A percentile compares a stretch with the other conserved stretches of the same genome.
phyloP scores from a whole-genome alignment of 2,888 invertebrate species.

The Choreutis nemorana region DNA sequence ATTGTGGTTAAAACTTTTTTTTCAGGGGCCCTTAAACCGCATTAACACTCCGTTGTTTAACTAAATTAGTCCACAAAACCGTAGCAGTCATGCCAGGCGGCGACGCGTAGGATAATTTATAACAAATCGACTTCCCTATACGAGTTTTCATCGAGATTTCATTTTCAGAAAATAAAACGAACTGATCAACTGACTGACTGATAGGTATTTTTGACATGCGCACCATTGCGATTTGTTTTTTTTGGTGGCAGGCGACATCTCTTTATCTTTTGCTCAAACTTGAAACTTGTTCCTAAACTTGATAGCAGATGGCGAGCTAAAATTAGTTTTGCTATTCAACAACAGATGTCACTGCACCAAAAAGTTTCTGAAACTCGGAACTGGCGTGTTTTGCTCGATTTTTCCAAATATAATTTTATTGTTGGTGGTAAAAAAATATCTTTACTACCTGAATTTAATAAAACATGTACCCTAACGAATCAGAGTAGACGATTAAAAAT shows the following conservation, averaged over 20 bases:
- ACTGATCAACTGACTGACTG: conserved; percentile 50
- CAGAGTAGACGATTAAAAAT: no score
- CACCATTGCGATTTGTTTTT: conserved; percentile 32
- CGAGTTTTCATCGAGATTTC: no score
- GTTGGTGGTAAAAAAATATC: no score
- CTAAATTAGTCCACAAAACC: conserved; percentile 28
- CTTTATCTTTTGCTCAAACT: no score
- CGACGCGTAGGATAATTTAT: conserved; percentile 34
- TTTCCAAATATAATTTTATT: no score
- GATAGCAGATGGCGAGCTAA: no score
- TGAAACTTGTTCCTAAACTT: no score
- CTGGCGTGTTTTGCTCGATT: no score
- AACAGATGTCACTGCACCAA: conserved; percentile 21
- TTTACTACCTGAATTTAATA: no score
- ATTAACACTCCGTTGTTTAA: conserved; percentile 22
- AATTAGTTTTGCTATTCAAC: conserved; percentile 14
- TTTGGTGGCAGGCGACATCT: conserved; percentile 28
- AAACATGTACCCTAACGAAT: no score
- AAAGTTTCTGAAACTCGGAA: no score
- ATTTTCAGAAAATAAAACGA: conserved; percentile 55
- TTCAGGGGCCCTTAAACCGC: conserved; percentile 19
- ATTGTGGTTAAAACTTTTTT: conserved; percentile 16
- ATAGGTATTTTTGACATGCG: conserved; percentile 62
- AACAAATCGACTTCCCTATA: conserved; percentile 46
- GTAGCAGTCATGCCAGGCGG: conserved; percentile 33